Evolutionary conservation across 2,888 invertebrate genomes (phyloP), one percentile per base, ranked within the genome.

Genomic region (Drepana falcataria): DNA sequence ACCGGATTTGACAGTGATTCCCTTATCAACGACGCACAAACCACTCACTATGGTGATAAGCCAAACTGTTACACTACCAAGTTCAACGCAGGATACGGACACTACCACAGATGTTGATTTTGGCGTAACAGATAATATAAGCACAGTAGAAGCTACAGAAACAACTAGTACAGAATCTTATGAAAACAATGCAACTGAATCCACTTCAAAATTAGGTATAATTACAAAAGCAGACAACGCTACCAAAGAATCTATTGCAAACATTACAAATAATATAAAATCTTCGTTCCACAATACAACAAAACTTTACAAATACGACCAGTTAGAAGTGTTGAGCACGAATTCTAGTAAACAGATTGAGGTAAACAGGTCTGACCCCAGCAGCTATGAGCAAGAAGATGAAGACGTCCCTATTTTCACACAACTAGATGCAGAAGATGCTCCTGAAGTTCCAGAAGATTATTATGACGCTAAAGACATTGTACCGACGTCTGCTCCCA

Each of bases 381-480:
- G 73, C 9, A 73, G 68, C 54, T 58, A 66, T 53, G 81, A 81
- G 49, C 57, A 62, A 2, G 64, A 65, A 21, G 77, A 78, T 40
- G 77, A 75, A 58, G 80, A 85, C 21, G 76, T 86, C 2, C 83
- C 85, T 51, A 68, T 87, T 37, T 88, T 83, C 48, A 85, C 87
- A 59, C 87, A 83, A 63, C 56, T 87, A 47, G 90, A 91, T 53
- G 68, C 81, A 57, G 85, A 83, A 60, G 81, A 80, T 1, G 61
- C 72, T 35, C 64, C 68, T 3, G 83, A 87, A 2, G 81, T 88
- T 0, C 86, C 90, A 9, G 91, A 91, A 64, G 91, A 91, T 73
- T 91, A 90, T 56, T 91, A 91, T 52, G 91, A 91, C 57, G 64
- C 79, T 3, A 90, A 88, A 70, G 91, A 91, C 58, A 69, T 86